These are phyloP conservation scores for Mergus octosetaceus DNA, from an alignment of 2,797 vertebrate species.

Conservation along the genomic window DNA sequence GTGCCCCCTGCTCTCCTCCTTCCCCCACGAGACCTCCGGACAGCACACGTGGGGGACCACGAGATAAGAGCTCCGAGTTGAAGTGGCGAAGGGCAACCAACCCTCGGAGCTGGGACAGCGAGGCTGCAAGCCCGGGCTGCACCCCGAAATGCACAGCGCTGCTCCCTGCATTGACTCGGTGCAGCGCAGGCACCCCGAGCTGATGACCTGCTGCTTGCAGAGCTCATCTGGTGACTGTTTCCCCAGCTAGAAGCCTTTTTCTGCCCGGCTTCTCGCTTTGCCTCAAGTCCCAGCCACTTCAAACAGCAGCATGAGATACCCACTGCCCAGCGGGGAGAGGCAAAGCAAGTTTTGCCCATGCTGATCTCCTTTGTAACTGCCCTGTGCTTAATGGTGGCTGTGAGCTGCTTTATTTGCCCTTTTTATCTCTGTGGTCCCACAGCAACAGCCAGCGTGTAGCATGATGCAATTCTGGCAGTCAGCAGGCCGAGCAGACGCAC, in stretches of 20 bases:
- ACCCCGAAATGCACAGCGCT: neutral
- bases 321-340: neutral
- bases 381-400: neutral
- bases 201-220: neutral
- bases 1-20: neutral
- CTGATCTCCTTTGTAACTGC: neutral
- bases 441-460: neutral
- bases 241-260: neutral
- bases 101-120: neutral
- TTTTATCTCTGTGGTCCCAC: neutral
- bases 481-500: neutral
- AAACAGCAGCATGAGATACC: neutral
- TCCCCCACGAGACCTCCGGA: neutral
- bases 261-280: neutral
- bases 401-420: neutral
- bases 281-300: constrained; percentile 20
- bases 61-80: neutral
- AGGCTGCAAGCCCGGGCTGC: neutral
- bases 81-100: constrained; percentile 21
- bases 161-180: neutral
- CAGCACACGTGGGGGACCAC: neutral
- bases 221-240: neutral
- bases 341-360: neutral
- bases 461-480: neutral
- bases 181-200: neutral